phyloP scores from a whole-genome alignment of 2,113 vertebrate genomes.

The Isurus oxyrinchus region DNA sequence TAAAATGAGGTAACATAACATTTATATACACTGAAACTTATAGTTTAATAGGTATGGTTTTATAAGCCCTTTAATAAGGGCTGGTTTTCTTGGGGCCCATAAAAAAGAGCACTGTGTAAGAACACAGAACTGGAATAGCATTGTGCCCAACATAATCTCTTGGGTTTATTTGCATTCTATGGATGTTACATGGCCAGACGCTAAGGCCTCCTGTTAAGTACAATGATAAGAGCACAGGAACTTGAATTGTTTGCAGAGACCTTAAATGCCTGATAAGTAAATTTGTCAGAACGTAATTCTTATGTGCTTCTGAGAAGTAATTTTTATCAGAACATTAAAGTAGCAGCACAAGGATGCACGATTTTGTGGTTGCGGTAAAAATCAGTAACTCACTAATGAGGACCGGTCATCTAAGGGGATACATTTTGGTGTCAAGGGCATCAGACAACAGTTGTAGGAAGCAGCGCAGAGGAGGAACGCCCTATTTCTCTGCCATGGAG shows the following conservation, averaged over 20 bases:
- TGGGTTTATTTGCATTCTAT: background rate
- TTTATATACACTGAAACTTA: background rate
- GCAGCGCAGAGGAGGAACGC: background rate
- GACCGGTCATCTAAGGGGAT: background rate
- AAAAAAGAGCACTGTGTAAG: background rate
- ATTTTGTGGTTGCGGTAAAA: background rate
- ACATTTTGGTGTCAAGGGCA: background rate
- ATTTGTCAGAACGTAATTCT: background rate
- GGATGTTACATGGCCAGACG: background rate
- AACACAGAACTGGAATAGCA: background rate
- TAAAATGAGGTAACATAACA: background rate
- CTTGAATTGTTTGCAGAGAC: background rate
- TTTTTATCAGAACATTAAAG: background rate
- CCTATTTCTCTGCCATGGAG: background rate
- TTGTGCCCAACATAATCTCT: background rate
- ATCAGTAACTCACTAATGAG: background rate
- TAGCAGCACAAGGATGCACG: background rate
- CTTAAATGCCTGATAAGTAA: background rate
- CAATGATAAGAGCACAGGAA: background rate
- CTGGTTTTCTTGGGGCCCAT: background rate
- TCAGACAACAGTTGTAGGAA: background rate
- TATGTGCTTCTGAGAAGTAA: background rate
- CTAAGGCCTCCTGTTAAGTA: background rate
- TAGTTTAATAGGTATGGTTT: background rate
- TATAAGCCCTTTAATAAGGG: background rate